These are phyloP conservation scores for Hycleus cichorii DNA, from an alignment of 1,140 invertebrate species.

Conservation along the genomic window DNA sequence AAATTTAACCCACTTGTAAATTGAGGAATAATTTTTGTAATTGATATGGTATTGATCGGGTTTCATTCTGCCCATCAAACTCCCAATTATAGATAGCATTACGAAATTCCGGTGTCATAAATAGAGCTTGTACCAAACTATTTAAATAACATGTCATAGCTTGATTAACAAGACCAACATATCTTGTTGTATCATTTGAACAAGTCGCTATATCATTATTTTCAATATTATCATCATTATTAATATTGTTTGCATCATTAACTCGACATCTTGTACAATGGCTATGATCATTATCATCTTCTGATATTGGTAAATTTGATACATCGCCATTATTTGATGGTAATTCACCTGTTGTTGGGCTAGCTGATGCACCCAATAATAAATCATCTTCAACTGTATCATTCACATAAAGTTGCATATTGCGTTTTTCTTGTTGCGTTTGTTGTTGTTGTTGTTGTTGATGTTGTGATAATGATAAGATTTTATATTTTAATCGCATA, in stretches of 20 bases:
- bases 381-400: conserved; percentile 43
- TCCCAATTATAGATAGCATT: conserved; percentile 87
- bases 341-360: conserved; percentile 43
- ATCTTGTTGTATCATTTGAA: conserved; percentile 41
- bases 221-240: neutral
- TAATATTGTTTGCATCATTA: neutral
- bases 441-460: neutral
- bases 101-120: conserved; percentile 92
- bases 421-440: neutral
- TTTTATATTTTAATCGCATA: neutral
- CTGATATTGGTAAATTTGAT: neutral
- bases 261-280: conserved; percentile 3
- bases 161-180: conserved; percentile 86
- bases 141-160: conserved; percentile 94
- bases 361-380: conserved; percentile 48
- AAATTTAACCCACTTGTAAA: conserved; percentile 50
- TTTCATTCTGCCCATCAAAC: conserved; percentile 62
- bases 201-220: neutral
- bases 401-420: no score
- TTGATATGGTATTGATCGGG: conserved; percentile 78
- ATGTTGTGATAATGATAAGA: neutral
- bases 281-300: conserved; percentile 1
- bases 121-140: conserved; percentile 81
- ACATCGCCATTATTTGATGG: conserved; percentile 6
- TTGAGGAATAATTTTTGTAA: conserved; percentile 83